phyloP scores from a whole-genome alignment of 2,888 invertebrate species.

The Amiota minor region DNA sequence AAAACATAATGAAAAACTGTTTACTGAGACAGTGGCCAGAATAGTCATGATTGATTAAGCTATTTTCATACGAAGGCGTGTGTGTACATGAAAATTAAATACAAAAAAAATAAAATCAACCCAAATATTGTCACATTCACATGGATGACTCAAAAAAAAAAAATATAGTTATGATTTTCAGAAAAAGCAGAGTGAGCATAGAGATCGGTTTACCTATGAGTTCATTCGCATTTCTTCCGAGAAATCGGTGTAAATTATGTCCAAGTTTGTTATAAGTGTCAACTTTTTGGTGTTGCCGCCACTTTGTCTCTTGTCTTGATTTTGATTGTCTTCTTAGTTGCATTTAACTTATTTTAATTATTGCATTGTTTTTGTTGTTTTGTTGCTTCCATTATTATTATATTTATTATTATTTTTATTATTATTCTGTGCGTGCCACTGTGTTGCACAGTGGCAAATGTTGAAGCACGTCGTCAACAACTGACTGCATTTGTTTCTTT shows the following conservation, averaged over 20 bases:
- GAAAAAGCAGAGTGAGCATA: neutral
- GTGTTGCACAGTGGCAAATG: constrained; percentile 18
- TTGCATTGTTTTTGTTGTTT: too few relatives aligned
- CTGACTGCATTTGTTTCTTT: neutral
- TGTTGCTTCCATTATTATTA: neutral
- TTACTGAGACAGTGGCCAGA: constrained; percentile 7
- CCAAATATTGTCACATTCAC: neutral
- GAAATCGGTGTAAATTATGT: constrained; percentile 38
- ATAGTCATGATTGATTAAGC: constrained; percentile 39
- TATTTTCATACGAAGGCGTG: neutral
- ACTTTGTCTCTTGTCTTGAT: neutral
- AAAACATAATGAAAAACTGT: constrained; percentile 9
- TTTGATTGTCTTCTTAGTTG: constrained; percentile 9
- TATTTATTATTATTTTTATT: constrained; percentile 2
- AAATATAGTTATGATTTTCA: too few relatives aligned
- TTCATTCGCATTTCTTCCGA: constrained; percentile 23
- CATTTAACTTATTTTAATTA: constrained; percentile 34
- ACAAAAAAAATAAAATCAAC: neutral
- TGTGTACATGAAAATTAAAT: neutral
- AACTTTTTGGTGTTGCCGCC: constrained; percentile 22
- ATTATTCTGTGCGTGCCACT: constrained; percentile 8
- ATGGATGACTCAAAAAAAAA: too few relatives aligned
- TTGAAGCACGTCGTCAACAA: constrained; percentile 19
- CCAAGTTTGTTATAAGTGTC: constrained; percentile 29
- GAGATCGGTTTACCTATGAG: neutral